A percentile compares a stretch with the other conserved stretches of the same genome.
Conservation (phyloP, 1,140 invertebrate genomes). For the Trachelipus rathkii region DNA sequence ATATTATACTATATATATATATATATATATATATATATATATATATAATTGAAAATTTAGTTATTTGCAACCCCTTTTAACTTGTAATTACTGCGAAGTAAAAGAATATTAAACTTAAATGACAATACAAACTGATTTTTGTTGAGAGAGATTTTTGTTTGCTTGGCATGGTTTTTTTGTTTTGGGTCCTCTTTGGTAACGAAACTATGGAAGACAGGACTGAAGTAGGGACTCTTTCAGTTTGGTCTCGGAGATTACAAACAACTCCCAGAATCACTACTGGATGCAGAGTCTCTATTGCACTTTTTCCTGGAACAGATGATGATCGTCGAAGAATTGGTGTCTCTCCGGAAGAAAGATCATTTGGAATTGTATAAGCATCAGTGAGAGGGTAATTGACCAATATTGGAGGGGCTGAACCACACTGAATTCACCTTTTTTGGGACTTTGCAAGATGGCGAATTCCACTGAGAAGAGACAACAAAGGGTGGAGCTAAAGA, state of each 20-base stretch:
- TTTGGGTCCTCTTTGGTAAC: conserved; percentile 43
- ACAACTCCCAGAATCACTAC: conserved; percentile 79
- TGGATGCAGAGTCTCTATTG: conserved; percentile 74
- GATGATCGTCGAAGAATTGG: conserved; percentile 67
- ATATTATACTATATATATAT: no score
- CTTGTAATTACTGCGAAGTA: no score
- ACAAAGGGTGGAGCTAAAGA: conserved; percentile 19
- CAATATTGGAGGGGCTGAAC: conserved; percentile 30
- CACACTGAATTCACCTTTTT: conserved; percentile 18
- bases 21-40: no score
- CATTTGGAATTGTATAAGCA: conserved; percentile 6
- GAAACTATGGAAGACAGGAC: conserved; percentile 48
- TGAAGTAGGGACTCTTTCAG: conserved; percentile 38
- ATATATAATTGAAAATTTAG: no score
- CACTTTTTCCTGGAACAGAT: conserved; percentile 70
- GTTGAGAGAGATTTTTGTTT: neutral
- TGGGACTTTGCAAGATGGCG: neutral
- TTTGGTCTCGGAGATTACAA: conserved; percentile 48
- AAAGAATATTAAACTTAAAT: neutral
- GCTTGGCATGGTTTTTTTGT: neutral
- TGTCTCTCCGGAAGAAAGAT: conserved; percentile 47
- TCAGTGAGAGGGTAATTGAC: conserved; percentile 19
- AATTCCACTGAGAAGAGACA: neutral
- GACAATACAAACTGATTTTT: neutral
- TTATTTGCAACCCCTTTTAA: no score